A percentile compares a stretch with the other conserved stretches of the same genome.
These are phyloP conservation scores for Dasyornis broadbenti DNA, from an alignment of 2,113 vertebrate genomes.

Conservation along the genomic window DNA sequence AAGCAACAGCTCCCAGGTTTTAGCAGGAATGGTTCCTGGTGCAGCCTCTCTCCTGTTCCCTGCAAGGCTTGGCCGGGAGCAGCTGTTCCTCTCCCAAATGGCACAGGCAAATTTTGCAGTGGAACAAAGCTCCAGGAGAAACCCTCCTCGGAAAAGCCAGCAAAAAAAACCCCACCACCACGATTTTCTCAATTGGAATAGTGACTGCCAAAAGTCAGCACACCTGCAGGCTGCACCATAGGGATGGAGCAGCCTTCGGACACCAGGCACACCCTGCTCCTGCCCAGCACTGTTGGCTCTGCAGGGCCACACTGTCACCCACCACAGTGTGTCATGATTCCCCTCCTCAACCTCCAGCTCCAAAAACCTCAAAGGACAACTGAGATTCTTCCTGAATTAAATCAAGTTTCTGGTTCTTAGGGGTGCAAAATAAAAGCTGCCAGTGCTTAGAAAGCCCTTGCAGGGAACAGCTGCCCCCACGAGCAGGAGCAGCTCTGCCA, in stretches of 20 bases:
- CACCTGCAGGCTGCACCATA: not conserved
- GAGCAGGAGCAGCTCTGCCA: not conserved
- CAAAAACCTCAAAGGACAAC: not conserved
- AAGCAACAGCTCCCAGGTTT: constrained; percentile 77
- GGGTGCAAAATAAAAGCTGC: not conserved
- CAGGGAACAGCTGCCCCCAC: not conserved
- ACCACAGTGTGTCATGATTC: accelerated
- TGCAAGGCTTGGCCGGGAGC: not conserved
- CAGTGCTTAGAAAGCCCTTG: not conserved
- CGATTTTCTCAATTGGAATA: accelerated
- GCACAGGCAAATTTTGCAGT: accelerated
- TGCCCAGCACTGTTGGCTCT: accelerated
- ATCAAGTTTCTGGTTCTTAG: not conserved
- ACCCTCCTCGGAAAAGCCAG: not conserved
- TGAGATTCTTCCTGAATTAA: not conserved
- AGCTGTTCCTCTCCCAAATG: accelerated
- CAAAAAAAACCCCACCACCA: not conserved
- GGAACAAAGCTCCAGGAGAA: not conserved
- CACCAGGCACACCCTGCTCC: accelerated
- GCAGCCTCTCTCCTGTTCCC: not conserved
- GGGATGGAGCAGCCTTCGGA: not conserved
- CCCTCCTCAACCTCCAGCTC: not conserved
- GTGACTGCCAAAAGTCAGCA: not conserved
- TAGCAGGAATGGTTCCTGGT: constrained; percentile 11
- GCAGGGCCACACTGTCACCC: not conserved